Base-by-base conservation (phyloP, 2,797 vertebrate genomes). In the Chlorospingus semifuscus region DNA sequence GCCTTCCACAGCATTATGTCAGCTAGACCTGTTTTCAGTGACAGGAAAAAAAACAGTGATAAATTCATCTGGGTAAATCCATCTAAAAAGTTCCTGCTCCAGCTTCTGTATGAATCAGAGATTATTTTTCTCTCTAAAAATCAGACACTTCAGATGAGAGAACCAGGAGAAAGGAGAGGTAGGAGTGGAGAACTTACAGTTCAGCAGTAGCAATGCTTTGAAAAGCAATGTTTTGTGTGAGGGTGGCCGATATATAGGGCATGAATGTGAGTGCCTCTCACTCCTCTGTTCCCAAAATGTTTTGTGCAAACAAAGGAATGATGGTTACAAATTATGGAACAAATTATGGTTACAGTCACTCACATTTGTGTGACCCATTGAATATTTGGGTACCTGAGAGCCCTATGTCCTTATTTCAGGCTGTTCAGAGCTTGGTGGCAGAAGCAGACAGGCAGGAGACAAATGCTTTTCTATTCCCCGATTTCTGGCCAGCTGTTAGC, bases 291-390 rank as follows among this genome's bases (percentile, higher is more conserved):
- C 36, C 63, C 37, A 0, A 21, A 82, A 89, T 5, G 7, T 55
- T 77, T 70, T 55, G 18, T 63, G 49, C 78, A 47, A 49, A 47
- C 2, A 16, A 37, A 37, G 6, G 30, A 41, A 29, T 29, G 46
- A 44, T 1, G 13, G 9, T 30, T 32, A 14, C 19, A 39, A 53
- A 22, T n/a, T 37, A 42, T 1, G 11, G 7, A 32, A 12, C 16
- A 39, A 49, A 26, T 49, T 49, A 39, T 1, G 12, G 7, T n/a
- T 27, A 12, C 13, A 44, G 37, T 36, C 59, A 57, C 34, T 69
- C 21, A 19, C 0, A 0, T 36, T 56, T 53, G 7, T n/a, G 50
- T 71, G 29, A 50, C 5, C 36, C 20, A 8, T 22, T 41, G 70
- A 75, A 49, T 29, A 18, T 44, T 24, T 49, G 53, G 26, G 20